phyloP scores from a whole-genome alignment of 2,797 vertebrate species.

The Phrynocephalus vlangalii region DNA sequence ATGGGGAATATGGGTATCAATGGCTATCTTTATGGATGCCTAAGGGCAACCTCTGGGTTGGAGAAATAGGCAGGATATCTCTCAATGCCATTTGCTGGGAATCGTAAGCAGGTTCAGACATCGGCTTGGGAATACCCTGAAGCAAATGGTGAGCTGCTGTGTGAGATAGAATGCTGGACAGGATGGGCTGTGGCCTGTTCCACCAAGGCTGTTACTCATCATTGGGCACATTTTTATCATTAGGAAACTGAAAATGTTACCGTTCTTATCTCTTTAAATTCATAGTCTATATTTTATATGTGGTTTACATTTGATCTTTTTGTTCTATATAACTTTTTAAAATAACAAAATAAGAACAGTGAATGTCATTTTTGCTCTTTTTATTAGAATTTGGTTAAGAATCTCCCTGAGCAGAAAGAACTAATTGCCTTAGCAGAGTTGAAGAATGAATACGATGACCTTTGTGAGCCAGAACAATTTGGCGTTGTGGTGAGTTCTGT shows the following conservation, averaged over 20 bases:
- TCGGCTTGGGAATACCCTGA: no score
- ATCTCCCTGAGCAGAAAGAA: slow-evolving; percentile 95
- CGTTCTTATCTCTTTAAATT: neutral
- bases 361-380: neutral
- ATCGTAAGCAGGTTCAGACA: no score
- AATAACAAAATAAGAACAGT: neutral
- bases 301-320: neutral
- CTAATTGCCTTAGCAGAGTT: slow-evolving; percentile 91
- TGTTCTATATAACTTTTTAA: neutral
- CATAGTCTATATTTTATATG: neutral
- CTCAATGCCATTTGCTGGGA: no score
- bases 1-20: no score
- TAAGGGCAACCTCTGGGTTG: no score
- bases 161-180: no score
- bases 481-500: slow-evolving; percentile 92
- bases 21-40: no score
- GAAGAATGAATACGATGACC: slow-evolving; percentile 92
- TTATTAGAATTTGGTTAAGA: slow-evolving; percentile 93
- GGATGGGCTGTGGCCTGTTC: no score
- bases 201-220: no score
- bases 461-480: slow-evolving; percentile 96
- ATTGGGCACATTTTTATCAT: neutral
- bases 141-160: no score
- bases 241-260: neutral
- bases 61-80: no score